A percentile compares a stretch with the other conserved stretches of the same genome.
Evolutionary conservation across 2,888 invertebrate genomes (phyloP).

Genomic region (Xestia xanthographa): DNA sequence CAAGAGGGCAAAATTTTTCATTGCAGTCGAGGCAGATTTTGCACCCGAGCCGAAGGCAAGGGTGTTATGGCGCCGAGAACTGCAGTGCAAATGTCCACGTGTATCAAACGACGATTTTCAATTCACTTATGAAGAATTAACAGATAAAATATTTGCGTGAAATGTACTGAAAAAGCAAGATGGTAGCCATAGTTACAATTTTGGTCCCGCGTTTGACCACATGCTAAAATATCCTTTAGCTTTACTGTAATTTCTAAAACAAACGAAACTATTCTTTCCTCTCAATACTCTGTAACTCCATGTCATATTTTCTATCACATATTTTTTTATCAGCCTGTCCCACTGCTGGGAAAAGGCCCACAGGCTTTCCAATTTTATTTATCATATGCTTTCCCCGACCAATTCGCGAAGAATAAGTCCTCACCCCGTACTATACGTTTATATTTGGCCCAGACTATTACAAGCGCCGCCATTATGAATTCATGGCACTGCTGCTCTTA

Average conservation of each 20-base stretch:
- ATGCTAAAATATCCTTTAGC: background rate
- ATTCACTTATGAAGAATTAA: background rate
- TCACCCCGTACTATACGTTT: background rate
- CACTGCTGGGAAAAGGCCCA: no score
- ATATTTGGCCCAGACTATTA: conserved; percentile 21
- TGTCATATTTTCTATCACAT: background rate
- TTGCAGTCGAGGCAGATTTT: no score
- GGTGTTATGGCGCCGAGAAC: no score
- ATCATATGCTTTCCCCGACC: no score
- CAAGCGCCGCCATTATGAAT: conserved; percentile 49
- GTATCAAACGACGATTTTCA: no score
- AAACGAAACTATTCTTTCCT: background rate
- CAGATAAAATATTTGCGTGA: background rate
- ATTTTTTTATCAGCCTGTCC: no score
- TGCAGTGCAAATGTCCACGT: no score
- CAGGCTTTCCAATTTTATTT: no score
- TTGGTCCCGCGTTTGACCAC: background rate
- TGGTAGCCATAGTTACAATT: background rate
- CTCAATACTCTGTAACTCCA: background rate
- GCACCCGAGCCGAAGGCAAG: no score
- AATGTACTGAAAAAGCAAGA: background rate
- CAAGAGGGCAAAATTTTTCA: no score
- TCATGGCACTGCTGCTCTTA: conserved; percentile 46
- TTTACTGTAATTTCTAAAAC: background rate
- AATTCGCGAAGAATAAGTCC: no score